Evolutionary conservation across 2,888 invertebrate species (phyloP).

Genomic region (Aphrophora alni): DNA sequence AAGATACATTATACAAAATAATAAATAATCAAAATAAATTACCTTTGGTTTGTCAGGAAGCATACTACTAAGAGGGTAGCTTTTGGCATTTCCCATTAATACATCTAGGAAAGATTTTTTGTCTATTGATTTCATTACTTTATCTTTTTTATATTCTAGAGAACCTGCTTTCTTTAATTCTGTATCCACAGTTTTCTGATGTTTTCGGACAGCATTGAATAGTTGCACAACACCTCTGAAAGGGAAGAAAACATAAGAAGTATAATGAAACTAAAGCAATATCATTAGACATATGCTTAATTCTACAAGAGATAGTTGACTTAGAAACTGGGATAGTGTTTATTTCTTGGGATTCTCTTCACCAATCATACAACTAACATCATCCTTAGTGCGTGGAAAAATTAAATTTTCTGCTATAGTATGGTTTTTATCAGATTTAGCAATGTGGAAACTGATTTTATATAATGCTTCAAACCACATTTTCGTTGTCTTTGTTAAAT

Average conservation of each 20-base stretch:
- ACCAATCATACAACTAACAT: no score
- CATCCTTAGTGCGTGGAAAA: no score
- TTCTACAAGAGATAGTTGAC: no score
- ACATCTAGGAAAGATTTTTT: conserved; percentile 79
- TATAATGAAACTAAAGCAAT: conserved; percentile 6
- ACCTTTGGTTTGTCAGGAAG: conserved; percentile 50
- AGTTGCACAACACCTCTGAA: conserved; percentile 88
- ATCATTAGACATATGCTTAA: conserved; percentile 13
- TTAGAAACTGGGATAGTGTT: no score
- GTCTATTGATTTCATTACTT: conserved; percentile 75
- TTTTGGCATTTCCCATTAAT: conserved; percentile 68
- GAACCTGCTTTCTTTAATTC: conserved; percentile 75
- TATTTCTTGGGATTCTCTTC: no score
- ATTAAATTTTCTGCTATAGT: no score
- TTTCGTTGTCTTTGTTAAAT: no score
- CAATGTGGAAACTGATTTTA: no score
- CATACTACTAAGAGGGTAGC: conserved; percentile 55
- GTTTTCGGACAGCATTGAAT: conserved; percentile 87
- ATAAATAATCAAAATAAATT: conserved; percentile 30
- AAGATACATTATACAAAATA: no score
- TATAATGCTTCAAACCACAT: no score
- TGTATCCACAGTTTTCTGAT: conserved; percentile 77
- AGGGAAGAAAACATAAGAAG: no score
- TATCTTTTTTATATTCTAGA: conserved; percentile 78
- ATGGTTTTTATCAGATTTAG: no score